A percentile compares a stretch with the other conserved stretches of the same genome.
These are phyloP conservation scores for Rhombomys opimus DNA, from an alignment of 2,113 vertebrate genomes.

Conservation along the genomic window DNA sequence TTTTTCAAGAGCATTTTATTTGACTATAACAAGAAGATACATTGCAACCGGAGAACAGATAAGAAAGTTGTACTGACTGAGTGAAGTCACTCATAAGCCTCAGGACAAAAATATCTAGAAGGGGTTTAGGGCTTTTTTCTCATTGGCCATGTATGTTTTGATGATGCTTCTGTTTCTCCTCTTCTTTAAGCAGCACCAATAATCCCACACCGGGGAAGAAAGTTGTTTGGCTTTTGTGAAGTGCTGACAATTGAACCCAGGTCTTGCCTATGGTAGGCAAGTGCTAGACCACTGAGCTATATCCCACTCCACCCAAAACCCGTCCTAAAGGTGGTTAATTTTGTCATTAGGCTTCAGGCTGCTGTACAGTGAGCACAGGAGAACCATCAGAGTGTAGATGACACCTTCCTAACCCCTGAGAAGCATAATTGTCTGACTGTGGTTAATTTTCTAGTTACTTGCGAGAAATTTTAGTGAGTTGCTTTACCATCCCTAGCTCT, in stretches of 20 bases:
- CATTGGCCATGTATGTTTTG: neutral
- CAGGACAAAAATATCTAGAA: neutral
- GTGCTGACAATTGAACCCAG: neutral
- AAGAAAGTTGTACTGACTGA: neutral
- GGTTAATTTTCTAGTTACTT: neutral
- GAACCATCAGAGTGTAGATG: no score
- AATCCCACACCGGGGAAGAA: neutral
- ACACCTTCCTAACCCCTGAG: no score
- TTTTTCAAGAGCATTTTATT: neutral
- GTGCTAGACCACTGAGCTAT: neutral
- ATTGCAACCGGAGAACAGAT: neutral
- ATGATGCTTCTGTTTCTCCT: neutral
- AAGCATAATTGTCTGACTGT: neutral
- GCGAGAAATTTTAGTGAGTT: neutral
- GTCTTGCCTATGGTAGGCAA: neutral
- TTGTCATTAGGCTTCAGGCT: no score
- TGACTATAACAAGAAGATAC: neutral
- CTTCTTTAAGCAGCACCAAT: neutral
- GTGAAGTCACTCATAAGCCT: neutral
- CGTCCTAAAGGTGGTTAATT: neutral
- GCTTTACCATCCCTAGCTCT: neutral
- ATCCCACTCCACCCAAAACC: neutral
- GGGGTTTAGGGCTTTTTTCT: neutral
- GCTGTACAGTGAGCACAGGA: no score
- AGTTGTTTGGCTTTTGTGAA: neutral